Conservation (phyloP, 2,888 invertebrate genomes). For the Andricus quercusramuli region DNA sequence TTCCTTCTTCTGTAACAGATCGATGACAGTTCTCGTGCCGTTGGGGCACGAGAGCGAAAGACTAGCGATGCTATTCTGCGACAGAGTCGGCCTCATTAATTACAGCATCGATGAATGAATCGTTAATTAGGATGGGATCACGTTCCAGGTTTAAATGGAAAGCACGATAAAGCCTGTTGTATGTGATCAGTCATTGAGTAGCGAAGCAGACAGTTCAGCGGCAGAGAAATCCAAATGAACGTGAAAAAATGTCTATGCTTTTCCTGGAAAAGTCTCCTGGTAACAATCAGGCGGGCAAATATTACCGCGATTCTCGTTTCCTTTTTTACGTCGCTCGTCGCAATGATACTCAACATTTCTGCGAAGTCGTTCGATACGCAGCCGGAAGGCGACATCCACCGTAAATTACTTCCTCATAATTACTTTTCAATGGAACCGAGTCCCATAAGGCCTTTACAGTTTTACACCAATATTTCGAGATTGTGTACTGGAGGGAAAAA, state of each 20-base stretch:
- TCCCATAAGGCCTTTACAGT: constrained; percentile 30
- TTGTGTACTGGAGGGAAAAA: constrained; percentile 1
- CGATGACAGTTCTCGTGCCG: constrained; percentile 48
- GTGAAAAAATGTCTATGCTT: constrained; percentile 29
- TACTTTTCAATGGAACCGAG: constrained; percentile 29
- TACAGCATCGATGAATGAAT: constrained; percentile 73
- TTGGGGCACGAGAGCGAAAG: constrained; percentile 50
- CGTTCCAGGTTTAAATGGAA: constrained; percentile 69
- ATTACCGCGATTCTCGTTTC: constrained; percentile 19
- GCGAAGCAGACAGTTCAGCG: constrained; percentile 60
- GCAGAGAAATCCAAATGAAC: constrained; percentile 45
- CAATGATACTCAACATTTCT: constrained; percentile 34
- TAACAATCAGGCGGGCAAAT: constrained; percentile 20
- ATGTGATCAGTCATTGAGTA: constrained; percentile 68
- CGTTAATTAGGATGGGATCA: constrained; percentile 75
- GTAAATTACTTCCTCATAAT: constrained; percentile 36
- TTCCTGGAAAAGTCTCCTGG: constrained; percentile 26
- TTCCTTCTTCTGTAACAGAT: constrained; percentile 49
- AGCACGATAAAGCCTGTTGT: constrained; percentile 72
- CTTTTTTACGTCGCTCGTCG: constrained; percentile 22
- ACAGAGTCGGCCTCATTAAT: constrained; percentile 69
- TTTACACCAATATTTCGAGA: constrained; percentile 12
- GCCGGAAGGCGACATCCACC: constrained; percentile 27
- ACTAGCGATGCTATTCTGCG: constrained; percentile 60
- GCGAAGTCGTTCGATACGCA: constrained; percentile 39